phyloP scores from a whole-genome alignment of 1,140 invertebrate species.

The Aethina tumida region DNA sequence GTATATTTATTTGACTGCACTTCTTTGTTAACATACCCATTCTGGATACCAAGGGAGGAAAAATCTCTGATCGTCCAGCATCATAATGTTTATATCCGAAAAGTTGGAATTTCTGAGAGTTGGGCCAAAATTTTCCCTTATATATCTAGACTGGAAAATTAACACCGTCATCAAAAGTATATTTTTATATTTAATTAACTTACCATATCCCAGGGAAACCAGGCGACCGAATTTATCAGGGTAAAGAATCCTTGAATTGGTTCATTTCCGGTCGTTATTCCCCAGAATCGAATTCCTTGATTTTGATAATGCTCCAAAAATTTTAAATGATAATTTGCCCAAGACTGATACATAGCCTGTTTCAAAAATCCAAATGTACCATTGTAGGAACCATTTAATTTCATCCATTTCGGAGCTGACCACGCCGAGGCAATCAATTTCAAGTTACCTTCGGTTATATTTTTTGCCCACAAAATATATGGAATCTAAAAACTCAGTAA shows the following conservation, averaged over 20 bases:
- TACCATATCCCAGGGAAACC: constrained; percentile 11
- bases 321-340: constrained; percentile 41
- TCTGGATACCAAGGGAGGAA: constrained; percentile 52
- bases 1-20: background rate
- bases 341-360: constrained; percentile 42
- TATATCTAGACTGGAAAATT: constrained; percentile 47
- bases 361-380: constrained; percentile 46
- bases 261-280: constrained; percentile 35
- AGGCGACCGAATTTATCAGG: constrained; percentile 40
- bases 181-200: too few species aligned
- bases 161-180: too few species aligned
- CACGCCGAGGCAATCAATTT: constrained; percentile 50
- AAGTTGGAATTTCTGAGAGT: constrained; percentile 46
- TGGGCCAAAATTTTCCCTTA: constrained; percentile 59
- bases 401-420: constrained; percentile 90
- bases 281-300: constrained; percentile 30
- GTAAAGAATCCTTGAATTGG: constrained; percentile 38
- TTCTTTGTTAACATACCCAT: constrained; percentile 28
- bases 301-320: constrained; percentile 32
- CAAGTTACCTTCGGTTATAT: too few species aligned
- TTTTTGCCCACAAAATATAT: too few species aligned
- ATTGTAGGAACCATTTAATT: constrained; percentile 58
- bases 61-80: constrained; percentile 64
- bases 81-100: constrained; percentile 50
- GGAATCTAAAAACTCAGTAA: too few species aligned